Evolutionary conservation across 2,888 invertebrate genomes (phyloP).

Genomic region (Stomorhina lunata): DNA sequence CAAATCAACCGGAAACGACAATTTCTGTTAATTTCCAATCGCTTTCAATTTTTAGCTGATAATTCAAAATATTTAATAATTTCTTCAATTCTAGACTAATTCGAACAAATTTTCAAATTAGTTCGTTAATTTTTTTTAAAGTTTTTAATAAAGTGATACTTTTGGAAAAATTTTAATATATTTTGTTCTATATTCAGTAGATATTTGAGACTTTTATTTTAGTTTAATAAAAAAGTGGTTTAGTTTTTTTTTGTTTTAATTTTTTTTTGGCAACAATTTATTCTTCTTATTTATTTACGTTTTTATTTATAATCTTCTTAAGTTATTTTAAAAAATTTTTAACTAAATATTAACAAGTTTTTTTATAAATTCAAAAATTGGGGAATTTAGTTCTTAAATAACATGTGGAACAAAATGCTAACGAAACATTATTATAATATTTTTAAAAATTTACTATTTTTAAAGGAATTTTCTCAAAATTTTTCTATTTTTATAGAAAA

Average conservation of each 20-base stretch:
- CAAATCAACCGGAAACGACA: too few relatives aligned
- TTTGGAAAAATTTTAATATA: background rate
- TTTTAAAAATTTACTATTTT: too few relatives aligned
- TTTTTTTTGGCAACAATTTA: conserved; percentile 59
- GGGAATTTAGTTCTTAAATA: background rate
- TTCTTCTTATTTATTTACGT: conserved; percentile 10
- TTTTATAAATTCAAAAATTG: too few relatives aligned
- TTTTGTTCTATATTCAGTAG: background rate
- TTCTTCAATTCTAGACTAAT: too few relatives aligned
- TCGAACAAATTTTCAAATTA: background rate
- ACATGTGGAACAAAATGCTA: conserved; percentile 13
- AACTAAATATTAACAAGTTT: background rate
- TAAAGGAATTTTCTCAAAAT: conserved; percentile 18
- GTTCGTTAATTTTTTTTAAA: background rate
- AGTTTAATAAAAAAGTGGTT: background rate
- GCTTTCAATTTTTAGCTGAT: too few relatives aligned
- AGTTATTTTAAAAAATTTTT: background rate
- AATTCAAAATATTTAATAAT: too few relatives aligned
- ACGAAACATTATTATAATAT: too few relatives aligned
- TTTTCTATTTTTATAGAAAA: too few relatives aligned
- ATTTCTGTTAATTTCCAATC: too few relatives aligned
- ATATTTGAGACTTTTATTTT: background rate
- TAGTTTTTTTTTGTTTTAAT: conserved; percentile 5
- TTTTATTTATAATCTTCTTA: background rate
- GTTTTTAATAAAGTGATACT: background rate